A percentile compares a stretch with the other conserved stretches of the same genome.
These are phyloP conservation scores for Chaetorhynchus papuensis DNA, from an alignment of 2,113 vertebrate genomes.

Conservation along the genomic window DNA sequence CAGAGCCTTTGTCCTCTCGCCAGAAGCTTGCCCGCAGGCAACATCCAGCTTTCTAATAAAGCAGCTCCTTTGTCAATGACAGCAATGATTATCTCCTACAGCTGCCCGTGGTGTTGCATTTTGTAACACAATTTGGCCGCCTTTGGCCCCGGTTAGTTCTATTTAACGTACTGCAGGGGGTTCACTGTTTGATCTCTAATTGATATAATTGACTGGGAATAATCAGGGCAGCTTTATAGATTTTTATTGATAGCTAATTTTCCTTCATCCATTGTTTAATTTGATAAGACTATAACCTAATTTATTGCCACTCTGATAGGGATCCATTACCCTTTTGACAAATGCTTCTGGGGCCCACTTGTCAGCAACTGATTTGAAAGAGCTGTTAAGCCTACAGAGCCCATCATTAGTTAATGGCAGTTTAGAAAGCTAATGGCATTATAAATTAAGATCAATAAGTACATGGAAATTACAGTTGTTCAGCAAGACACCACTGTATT, in stretches of 20 bases:
- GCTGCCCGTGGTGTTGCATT: constrained; percentile 80
- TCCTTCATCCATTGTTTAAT: constrained; percentile 80
- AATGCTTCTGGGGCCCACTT: constrained; percentile 80
- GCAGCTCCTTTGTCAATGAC: constrained; percentile 77
- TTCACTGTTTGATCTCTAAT: constrained; percentile 84
- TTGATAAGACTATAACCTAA: constrained; percentile 82
- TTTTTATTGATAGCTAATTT: constrained; percentile 86
- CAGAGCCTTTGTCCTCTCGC: constrained; percentile 71
- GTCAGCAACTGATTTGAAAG: constrained; percentile 81
- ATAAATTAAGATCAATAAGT: constrained; percentile 84
- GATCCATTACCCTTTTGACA: constrained; percentile 82
- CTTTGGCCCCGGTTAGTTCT: constrained; percentile 76
- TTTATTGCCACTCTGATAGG: constrained; percentile 81
- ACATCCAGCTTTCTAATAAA: constrained; percentile 80
- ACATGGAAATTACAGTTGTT: constrained; percentile 81
- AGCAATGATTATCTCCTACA: constrained; percentile 76
- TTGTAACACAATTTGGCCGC: constrained; percentile 83
- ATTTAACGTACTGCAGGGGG: constrained; percentile 81
- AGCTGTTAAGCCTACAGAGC: constrained; percentile 77
- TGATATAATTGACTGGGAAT: constrained; percentile 87
- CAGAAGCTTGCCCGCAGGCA: constrained; percentile 74
- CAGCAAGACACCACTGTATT: constrained; percentile 70
- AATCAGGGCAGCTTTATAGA: constrained; percentile 75
- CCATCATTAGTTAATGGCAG: constrained; percentile 80
- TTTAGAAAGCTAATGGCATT: constrained; percentile 82